Conservation (phyloP, 2,888 invertebrate species). For the Enoplolaimus lenunculus region DNA sequence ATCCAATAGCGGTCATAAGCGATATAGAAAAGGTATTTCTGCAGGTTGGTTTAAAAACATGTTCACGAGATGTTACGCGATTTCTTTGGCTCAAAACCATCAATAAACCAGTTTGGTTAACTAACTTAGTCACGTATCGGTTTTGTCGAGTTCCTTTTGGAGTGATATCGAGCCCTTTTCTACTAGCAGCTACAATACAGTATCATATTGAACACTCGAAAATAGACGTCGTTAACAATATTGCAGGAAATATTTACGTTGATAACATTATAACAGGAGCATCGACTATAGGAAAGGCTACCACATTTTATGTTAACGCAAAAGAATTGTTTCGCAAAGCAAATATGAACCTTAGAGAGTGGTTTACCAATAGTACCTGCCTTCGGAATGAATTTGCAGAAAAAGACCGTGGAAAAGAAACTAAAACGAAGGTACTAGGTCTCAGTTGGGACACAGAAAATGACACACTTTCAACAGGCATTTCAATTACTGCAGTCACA, state of each 20-base stretch:
- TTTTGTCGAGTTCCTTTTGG: slow-evolving; percentile 16
- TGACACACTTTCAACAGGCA: background rate
- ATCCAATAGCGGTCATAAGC: slow-evolving; percentile 23
- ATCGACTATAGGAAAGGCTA: background rate
- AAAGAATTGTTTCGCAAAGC: background rate
- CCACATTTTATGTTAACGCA: background rate
- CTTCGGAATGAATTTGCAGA: background rate
- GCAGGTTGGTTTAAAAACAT: slow-evolving; percentile 23
- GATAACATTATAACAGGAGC: background rate
- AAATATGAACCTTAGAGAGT: background rate
- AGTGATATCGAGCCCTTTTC: slow-evolving; percentile 13
- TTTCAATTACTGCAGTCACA: background rate
- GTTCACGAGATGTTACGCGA: slow-evolving; percentile 23
- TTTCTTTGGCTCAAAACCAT: slow-evolving; percentile 24
- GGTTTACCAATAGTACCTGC: background rate
- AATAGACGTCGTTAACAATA: background rate
- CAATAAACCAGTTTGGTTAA: background rate
- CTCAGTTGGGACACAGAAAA: background rate
- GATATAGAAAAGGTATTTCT: slow-evolving; percentile 20
- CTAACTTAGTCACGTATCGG: slow-evolving; percentile 1
- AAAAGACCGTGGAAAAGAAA: background rate
- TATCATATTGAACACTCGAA: background rate
- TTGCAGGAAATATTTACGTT: background rate
- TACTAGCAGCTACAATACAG: background rate
- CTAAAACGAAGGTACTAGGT: background rate